A percentile compares a stretch with the other conserved stretches of the same genome.
phyloP scores from a whole-genome alignment of 2,113 vertebrate genomes.

The Gallinago undulata region DNA sequence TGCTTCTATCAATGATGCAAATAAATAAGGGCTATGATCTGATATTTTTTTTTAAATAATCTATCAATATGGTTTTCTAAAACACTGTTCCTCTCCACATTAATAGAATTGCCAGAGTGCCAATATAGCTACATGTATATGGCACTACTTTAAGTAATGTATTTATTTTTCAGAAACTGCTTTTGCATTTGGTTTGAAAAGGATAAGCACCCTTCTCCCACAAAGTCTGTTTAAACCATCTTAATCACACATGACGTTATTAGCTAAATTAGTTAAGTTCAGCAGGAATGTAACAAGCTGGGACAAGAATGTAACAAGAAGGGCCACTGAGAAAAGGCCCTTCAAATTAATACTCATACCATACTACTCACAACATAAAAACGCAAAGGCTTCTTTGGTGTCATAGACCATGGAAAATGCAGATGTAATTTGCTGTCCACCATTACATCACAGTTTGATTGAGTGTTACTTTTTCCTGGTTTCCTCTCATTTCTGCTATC shows the following conservation, averaged over 20 bases:
- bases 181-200: not conserved
- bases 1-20: not conserved
- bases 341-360: not conserved
- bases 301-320: too few relatives aligned
- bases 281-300: not conserved
- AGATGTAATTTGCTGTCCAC: not conserved
- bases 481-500: not conserved
- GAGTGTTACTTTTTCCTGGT: not conserved
- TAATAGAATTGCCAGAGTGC: not conserved
- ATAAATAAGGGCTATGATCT: not conserved
- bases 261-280: not conserved
- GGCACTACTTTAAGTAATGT: not conserved
- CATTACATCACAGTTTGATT: not conserved
- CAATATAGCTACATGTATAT: rapidly evolving
- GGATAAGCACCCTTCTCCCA: not conserved
- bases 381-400: not conserved
- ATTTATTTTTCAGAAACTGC: not conserved
- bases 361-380: not conserved
- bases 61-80: not conserved
- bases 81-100: not conserved
- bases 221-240: not conserved
- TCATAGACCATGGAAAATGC: not conserved
- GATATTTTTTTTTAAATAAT: not conserved
- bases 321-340: not conserved
- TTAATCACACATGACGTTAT: not conserved